phyloP scores from a whole-genome alignment of 2,113 vertebrate genomes.

The Eulacestoma nigropectus region DNA sequence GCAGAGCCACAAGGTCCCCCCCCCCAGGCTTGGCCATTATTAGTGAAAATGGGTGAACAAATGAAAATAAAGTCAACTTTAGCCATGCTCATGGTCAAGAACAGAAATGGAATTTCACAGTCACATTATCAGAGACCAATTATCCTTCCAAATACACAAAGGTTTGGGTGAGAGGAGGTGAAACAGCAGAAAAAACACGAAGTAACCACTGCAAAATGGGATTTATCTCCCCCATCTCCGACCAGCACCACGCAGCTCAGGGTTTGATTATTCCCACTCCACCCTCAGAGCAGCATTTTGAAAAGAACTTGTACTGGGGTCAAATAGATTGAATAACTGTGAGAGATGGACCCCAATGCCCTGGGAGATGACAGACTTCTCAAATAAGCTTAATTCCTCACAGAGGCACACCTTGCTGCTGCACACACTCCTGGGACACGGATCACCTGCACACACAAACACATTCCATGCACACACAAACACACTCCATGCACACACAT shows the following conservation, averaged over 20 bases:
- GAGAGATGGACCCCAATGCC: not conserved
- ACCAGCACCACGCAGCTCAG: not conserved
- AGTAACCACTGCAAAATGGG: accelerated
- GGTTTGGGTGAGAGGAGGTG: not conserved
- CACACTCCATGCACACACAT: accelerated
- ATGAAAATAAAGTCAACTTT: not conserved
- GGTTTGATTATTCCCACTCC: not conserved
- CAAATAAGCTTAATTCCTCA: not conserved
- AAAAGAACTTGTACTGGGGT: not conserved
- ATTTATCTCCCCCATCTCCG: not conserved
- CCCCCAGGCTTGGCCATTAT: not conserved
- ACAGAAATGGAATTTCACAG: not conserved
- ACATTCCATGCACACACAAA: accelerated
- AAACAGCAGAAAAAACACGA: not conserved
- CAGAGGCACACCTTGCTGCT: not conserved
- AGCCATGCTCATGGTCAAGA: not conserved
- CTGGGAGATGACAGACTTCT: not conserved
- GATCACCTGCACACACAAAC: accelerated
- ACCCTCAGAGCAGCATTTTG: not conserved
- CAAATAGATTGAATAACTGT: not conserved
- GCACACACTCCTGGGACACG: not conserved
- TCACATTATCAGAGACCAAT: not conserved
- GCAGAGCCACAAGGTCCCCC: not conserved
- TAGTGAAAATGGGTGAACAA: not conserved
- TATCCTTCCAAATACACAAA: not conserved